Conservation (phyloP, 2,797 vertebrate genomes). For the Phrynocephalus forsythii region DNA sequence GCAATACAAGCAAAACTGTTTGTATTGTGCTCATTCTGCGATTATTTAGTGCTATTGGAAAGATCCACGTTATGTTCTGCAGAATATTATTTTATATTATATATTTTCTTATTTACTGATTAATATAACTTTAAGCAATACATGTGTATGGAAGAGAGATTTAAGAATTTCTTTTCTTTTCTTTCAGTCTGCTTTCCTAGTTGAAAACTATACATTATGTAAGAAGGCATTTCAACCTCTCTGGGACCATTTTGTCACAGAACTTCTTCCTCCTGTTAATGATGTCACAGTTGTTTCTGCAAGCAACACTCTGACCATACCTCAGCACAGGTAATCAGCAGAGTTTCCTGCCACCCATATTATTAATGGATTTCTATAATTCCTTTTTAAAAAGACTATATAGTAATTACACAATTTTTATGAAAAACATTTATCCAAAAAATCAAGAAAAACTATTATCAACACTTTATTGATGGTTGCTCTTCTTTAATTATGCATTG, state of each 20-base stretch:
- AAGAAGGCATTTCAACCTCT: slow-evolving; percentile 86
- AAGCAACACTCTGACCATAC: slow-evolving; percentile 67
- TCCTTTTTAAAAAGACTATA: slow-evolving; percentile 2
- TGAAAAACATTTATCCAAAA: slow-evolving; percentile 11
- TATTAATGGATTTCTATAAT: slow-evolving; percentile 12
- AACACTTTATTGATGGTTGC: slow-evolving; percentile 30
- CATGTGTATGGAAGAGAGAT: background rate
- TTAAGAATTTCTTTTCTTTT: slow-evolving; percentile 9
- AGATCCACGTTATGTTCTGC: background rate
- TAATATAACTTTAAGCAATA: background rate
- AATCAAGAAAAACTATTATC: slow-evolving; percentile 21
- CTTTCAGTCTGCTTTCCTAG: slow-evolving; percentile 88
- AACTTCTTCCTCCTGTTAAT: slow-evolving; percentile 47
- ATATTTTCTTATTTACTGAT: background rate
- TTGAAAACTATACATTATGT: slow-evolving; percentile 82
- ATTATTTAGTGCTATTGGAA: background rate
- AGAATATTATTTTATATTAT: background rate
- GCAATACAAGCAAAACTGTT: background rate
- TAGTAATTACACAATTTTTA: background rate
- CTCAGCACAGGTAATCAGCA: slow-evolving; percentile 76
- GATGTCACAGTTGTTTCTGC: slow-evolving; percentile 64
- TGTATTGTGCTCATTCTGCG: background rate
- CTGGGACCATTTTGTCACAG: slow-evolving; percentile 88
- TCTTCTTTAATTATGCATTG: slow-evolving; percentile 15
- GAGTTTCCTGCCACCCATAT: slow-evolving; percentile 43